Percentiles rank a stretch among this genome's conserved stretches.
Evolutionary conservation across 2,113 vertebrate species (phyloP).

Genomic region (Rhadina sibilatrix): DNA sequence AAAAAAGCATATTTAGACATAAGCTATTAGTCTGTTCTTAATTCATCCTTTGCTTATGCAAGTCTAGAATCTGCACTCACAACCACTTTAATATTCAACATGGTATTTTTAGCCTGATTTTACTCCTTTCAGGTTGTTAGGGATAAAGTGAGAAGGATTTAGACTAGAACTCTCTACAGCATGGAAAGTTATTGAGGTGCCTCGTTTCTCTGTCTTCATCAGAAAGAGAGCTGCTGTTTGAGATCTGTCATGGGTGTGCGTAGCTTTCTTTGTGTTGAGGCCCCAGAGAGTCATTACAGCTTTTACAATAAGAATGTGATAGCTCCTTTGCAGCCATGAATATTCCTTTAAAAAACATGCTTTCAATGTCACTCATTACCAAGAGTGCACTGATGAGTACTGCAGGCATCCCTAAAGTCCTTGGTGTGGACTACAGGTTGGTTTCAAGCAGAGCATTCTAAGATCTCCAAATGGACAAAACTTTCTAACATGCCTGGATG

Average conservation of each 20-base stretch:
- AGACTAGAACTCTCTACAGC: not conserved
- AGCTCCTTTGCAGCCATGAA: not conserved
- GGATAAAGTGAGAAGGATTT: not conserved
- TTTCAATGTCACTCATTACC: not conserved
- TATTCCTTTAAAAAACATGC: not conserved
- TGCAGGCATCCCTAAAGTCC: not conserved
- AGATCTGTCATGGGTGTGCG: accelerated
- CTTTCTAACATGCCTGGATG: not conserved
- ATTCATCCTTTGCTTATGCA: not conserved
- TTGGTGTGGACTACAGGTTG: not conserved
- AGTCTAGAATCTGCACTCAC: not conserved
- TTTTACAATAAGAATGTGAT: not conserved
- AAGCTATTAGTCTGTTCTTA: not conserved
- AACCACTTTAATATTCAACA: not conserved
- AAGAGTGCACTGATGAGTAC: too few species aligned
- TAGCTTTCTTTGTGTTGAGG: not conserved
- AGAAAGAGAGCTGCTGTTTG: not conserved
- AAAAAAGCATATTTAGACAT: not conserved
- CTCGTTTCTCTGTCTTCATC: not conserved
- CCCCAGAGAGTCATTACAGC: not conserved
- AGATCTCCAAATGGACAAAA: not conserved
- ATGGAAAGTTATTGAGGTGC: not conserved
- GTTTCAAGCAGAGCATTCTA: not conserved
- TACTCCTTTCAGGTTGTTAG: not conserved
- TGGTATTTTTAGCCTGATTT: not conserved